Conservation (phyloP, 2,797 vertebrate genomes). For the Coregonus sp. region DNA sequence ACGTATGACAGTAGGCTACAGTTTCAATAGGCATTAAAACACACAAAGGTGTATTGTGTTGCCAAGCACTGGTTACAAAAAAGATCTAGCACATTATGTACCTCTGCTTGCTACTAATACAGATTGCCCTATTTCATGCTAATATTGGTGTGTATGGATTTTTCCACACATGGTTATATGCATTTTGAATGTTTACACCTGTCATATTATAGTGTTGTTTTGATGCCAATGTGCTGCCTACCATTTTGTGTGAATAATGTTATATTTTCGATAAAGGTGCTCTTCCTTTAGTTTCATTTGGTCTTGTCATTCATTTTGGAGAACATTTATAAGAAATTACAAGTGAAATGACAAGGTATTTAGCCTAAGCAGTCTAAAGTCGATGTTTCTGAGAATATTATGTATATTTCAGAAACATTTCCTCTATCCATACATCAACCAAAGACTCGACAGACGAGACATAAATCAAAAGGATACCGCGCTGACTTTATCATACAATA, state of each 20-base stretch:
- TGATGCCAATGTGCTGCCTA: background rate
- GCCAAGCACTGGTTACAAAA: slow-evolving; percentile 37
- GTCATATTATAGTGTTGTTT: background rate
- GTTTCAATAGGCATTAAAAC: slow-evolving; percentile 55
- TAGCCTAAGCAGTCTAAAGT: background rate
- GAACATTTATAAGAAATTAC: background rate
- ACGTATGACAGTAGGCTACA: slow-evolving; percentile 34
- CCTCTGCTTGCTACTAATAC: slow-evolving; percentile 1
- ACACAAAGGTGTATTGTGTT: slow-evolving; percentile 59
- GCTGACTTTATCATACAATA: slow-evolving; percentile 25
- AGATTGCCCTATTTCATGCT: slow-evolving; percentile 30
- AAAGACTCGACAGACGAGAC: slow-evolving; percentile 22
- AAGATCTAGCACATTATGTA: slow-evolving; percentile 17
- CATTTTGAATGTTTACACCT: background rate
- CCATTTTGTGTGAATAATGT: background rate
- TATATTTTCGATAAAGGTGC: background rate
- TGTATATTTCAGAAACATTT: background rate
- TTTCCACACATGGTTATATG: slow-evolving; percentile 24
- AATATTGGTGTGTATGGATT: slow-evolving; percentile 22
- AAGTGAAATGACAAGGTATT: background rate
- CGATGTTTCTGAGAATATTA: background rate
- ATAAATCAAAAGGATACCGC: background rate
- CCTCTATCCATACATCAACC: slow-evolving; percentile 13
- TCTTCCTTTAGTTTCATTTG: background rate
- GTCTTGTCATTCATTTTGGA: background rate